Conservation (phyloP, 2,888 invertebrate genomes). For the Cinara cedri region DNA sequence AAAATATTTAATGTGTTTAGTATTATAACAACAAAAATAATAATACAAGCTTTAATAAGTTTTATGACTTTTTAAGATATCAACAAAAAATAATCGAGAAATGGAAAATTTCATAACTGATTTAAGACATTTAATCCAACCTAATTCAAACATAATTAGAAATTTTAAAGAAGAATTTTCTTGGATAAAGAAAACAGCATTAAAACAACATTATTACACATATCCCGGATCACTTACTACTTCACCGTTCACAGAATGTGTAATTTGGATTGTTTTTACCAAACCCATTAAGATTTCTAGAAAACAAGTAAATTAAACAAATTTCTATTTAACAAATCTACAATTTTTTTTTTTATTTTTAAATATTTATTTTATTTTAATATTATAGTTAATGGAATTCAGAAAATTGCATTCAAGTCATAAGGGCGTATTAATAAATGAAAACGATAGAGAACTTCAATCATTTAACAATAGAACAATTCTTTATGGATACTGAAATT, state of each 20-base stretch:
- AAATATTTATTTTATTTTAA: background rate
- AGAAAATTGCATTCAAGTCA: slow-evolving; percentile 40
- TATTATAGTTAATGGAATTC: slow-evolving; percentile 45
- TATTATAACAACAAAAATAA: too few species aligned
- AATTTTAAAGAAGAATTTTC: slow-evolving; percentile 55
- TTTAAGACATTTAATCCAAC: slow-evolving; percentile 25
- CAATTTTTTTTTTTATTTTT: background rate
- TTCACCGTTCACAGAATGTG: slow-evolving; percentile 57
- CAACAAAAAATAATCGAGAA: slow-evolving; percentile 43
- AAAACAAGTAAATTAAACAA: slow-evolving; percentile 40
- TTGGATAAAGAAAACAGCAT: slow-evolving; percentile 42
- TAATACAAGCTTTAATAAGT: background rate
- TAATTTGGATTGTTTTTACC: slow-evolving; percentile 58
- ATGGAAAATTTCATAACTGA: slow-evolving; percentile 45
- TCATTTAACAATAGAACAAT: slow-evolving; percentile 41
- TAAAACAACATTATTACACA: slow-evolving; percentile 54
- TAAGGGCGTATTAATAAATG: background rate
- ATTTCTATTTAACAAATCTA: background rate
- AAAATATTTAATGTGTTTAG: too few species aligned
- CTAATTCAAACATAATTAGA: slow-evolving; percentile 31
- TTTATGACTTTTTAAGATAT: slow-evolving; percentile 15
- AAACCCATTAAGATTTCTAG: slow-evolving; percentile 55
- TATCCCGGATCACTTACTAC: slow-evolving; percentile 59
- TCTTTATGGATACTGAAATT: slow-evolving; percentile 10
- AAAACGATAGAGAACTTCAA: slow-evolving; percentile 43